Evolutionary conservation across 2,888 invertebrate genomes (phyloP).

Genomic region (Lymantria monacha): DNA sequence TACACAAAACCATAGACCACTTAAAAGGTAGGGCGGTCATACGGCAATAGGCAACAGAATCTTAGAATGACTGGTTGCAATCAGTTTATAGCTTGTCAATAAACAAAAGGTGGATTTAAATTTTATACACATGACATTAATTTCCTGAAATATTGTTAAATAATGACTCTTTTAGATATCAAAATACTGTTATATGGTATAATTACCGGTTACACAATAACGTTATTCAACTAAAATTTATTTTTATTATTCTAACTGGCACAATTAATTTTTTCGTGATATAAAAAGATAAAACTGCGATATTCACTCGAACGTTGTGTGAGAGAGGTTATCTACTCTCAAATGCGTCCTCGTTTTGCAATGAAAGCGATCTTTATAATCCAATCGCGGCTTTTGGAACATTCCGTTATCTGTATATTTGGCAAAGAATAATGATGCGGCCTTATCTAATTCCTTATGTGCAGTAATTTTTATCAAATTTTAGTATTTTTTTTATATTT

Average conservation of each 20-base stretch:
- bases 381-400: constrained; percentile 10
- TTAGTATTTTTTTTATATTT: too few species aligned
- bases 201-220: too few species aligned
- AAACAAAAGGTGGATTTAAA: too few species aligned
- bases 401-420: constrained; percentile 11
- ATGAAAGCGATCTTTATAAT: constrained; percentile 4
- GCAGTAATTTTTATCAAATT: not conserved
- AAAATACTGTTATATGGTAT: too few species aligned
- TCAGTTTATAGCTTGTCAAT: too few species aligned
- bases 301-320: constrained; percentile 11
- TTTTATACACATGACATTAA: too few species aligned
- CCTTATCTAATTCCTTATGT: constrained; percentile 1
- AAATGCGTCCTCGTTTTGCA: constrained; percentile 10
- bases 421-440: not conserved
- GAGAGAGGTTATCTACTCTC: constrained; percentile 7
- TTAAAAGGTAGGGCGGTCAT: too few species aligned
- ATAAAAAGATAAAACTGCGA: constrained; percentile 8
- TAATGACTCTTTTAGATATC: too few species aligned
- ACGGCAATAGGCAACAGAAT: too few species aligned
- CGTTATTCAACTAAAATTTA: not conserved
- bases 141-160: too few species aligned
- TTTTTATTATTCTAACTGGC: not conserved
- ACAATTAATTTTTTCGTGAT: not conserved
- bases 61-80: too few species aligned
- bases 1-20: too few species aligned